Base-by-base conservation (phyloP, 2,888 invertebrate species). In the Desoria tigrina region DNA sequence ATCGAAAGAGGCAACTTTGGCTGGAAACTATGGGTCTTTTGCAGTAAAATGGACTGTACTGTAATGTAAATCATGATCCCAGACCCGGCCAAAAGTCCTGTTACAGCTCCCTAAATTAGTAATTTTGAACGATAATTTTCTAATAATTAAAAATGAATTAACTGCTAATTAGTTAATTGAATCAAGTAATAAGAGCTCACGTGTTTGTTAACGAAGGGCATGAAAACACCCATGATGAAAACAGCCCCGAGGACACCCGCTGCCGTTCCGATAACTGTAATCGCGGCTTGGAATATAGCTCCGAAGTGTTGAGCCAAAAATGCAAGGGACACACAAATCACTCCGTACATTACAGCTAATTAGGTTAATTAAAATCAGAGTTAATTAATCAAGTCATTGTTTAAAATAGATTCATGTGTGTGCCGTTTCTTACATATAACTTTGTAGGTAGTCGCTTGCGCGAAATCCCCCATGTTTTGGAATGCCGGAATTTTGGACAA, bases 151-250 rank as follows among this genome's bases (percentile, higher is more conserved):
- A 42, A 42, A 42, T 56, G 28, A 14, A 26, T 23, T 9, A 9
- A 6, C 32, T 37, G n/a, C 4, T 3, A 37, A 55, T 21, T 55
- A 11, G 7, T n/a, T n/a, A n/a, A n/a, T n/a, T n/a, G n/a, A n/a
- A n/a, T n/a, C n/a, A n/a, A n/a, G n/a, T n/a, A n/a, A 51, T 28
- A 14, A 18, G 11, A 18, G 39, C 24, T 54, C 21, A 66, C 73
- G 42, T 63, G 55, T 65, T 69, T 71, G 53, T 75, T 75, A 7
- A 73, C 65, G 42, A 69, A 72, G 4, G 75, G 70, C 50, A 74
- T 56, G 39, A 74, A 74, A 7, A 73, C 32, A 9, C 73, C 75
- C 69, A 70, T 69, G 3, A 68, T 24, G 49, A 74, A 73, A 7
- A 74, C 61, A 9, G 67, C 68, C 14, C 67, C 66, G 16, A 67